phyloP scores from a whole-genome alignment of 2,888 invertebrate species.

The Schizaphis graminum region DNA sequence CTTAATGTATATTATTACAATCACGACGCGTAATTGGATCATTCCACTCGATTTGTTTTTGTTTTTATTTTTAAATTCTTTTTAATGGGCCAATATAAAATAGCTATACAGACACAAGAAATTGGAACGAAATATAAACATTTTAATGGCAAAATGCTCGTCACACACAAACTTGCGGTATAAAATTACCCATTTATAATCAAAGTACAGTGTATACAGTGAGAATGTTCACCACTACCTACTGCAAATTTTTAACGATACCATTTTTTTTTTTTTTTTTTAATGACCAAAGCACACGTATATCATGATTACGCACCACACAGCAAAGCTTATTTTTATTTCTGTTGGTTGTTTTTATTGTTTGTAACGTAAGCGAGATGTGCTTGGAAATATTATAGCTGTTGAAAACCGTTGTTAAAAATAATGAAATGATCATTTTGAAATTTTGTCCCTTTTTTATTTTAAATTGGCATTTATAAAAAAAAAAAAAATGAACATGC shows the following conservation, averaged over 20 bases:
- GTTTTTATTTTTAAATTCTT: background rate
- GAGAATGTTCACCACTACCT: background rate
- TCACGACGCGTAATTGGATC: background rate
- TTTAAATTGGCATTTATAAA: slow-evolving; percentile 20
- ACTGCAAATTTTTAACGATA: slow-evolving; percentile 32
- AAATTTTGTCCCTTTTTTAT: background rate
- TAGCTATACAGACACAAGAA: background rate
- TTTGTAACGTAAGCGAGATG: background rate
- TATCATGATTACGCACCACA: background rate
- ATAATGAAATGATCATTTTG: background rate
- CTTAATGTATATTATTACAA: background rate
- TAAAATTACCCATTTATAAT: slow-evolving; percentile 18
- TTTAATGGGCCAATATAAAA: background rate
- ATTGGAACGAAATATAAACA: slow-evolving; percentile 19
- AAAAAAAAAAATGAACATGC: background rate
- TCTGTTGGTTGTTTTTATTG: background rate
- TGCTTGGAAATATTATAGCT: background rate
- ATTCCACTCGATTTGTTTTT: background rate
- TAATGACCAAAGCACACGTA: slow-evolving; percentile 11
- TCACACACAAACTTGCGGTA: background rate
- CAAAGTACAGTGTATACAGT: slow-evolving; percentile 7
- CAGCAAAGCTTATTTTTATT: slow-evolving; percentile 17
- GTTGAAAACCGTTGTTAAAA: slow-evolving; percentile 25
- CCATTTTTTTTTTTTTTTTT: slow-evolving; percentile 13
- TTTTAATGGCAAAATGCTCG: background rate